These are phyloP conservation scores for Strix uralensis DNA, from an alignment of 2,113 vertebrate species.

Conservation along the genomic window DNA sequence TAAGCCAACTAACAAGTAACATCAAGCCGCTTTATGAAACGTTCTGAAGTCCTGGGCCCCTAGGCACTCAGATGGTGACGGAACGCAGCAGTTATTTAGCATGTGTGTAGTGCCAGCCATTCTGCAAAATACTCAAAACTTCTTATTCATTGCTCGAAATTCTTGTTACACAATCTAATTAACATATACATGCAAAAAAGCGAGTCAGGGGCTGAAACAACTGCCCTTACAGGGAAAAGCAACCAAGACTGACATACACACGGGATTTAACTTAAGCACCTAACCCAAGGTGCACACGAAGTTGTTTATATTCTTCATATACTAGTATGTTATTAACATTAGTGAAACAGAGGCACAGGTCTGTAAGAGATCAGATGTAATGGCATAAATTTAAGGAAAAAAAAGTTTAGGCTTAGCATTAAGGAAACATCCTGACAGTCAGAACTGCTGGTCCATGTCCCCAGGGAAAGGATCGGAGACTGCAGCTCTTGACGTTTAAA, in stretches of 20 bases:
- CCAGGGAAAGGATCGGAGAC: neutral
- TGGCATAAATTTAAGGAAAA: neutral
- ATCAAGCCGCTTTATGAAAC: slow-evolving; percentile 5
- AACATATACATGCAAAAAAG: neutral
- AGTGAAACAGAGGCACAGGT: neutral
- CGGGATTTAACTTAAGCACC: neutral
- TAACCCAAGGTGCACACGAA: neutral
- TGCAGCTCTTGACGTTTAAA: slow-evolving; percentile 4
- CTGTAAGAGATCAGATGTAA: neutral
- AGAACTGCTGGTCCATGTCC: neutral
- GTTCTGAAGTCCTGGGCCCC: neutral
- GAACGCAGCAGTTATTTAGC: neutral
- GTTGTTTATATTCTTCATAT: neutral
- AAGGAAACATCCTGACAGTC: neutral
- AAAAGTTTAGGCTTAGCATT: neutral
- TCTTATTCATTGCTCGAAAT: neutral
- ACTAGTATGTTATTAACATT: neutral
- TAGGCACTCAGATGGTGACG: neutral
- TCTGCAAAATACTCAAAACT: neutral
- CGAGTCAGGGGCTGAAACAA: neutral
- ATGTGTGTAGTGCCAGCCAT: neutral
- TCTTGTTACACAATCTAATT: neutral
- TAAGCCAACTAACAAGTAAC: slow-evolving; percentile 12
- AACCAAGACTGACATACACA: fast-evolving
- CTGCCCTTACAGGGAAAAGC: neutral